A percentile compares a stretch with the other conserved stretches of the same genome.
These are phyloP conservation scores for Prenolepis imparis DNA, from an alignment of 2,888 invertebrate genomes.

Conservation along the genomic window DNA sequence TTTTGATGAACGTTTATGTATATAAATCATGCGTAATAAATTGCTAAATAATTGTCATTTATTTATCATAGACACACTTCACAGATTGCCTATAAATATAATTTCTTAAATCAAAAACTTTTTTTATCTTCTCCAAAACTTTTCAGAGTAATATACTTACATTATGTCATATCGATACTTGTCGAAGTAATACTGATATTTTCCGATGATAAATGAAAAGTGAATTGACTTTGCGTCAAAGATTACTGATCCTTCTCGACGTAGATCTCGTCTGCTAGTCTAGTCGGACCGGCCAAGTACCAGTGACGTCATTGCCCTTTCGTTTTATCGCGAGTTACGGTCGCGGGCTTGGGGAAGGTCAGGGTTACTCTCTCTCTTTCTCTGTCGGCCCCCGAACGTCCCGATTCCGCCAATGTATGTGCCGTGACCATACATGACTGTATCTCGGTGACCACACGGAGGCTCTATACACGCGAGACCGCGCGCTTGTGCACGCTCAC, in stretches of 20 bases:
- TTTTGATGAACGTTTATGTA: not conserved
- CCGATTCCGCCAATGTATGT: constrained; percentile 69
- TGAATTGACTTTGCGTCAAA: not conserved
- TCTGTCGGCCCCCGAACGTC: constrained; percentile 69
- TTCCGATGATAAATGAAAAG: not conserved
- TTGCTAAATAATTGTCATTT: not conserved
- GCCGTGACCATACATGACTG: constrained; percentile 75
- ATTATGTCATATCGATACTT: not conserved
- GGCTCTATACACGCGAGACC: constrained; percentile 54
- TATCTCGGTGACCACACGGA: constrained; percentile 68
- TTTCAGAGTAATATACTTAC: not conserved
- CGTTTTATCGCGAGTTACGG: constrained; percentile 75
- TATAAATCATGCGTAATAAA: not conserved
- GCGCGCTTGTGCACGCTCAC: constrained; percentile 13
- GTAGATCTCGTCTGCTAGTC: not conserved
- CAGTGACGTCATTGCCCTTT: constrained; percentile 76
- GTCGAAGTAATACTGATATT: not conserved
- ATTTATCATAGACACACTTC: not conserved
- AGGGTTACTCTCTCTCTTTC: constrained; percentile 76
- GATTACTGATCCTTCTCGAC: not conserved
- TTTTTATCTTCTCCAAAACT: not conserved
- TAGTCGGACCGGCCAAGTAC: constrained; percentile 48
- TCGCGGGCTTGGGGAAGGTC: constrained; percentile 81
- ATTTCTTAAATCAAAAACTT: not conserved
- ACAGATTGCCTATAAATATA: not conserved